Evolutionary conservation across 2,797 vertebrate species (phyloP).

Genomic region (Dromococcyx pavoninus): DNA sequence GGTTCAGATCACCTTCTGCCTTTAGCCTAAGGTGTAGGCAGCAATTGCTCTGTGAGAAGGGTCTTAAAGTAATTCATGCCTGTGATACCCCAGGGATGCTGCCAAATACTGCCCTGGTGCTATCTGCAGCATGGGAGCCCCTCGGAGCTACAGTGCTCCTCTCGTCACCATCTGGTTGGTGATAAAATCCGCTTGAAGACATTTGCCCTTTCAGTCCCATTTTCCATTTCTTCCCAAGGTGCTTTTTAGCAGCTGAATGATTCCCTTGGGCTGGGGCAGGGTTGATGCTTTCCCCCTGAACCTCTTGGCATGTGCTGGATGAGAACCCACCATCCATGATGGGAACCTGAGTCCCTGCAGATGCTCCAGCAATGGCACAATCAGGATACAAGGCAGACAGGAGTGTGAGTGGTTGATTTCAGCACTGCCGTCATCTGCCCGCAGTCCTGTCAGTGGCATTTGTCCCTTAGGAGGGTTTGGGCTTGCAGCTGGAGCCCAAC

Average conservation of each 20-base stretch:
- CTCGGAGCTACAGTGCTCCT: accelerated
- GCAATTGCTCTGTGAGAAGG: neutral
- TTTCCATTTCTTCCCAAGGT: neutral
- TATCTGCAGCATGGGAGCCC: neutral
- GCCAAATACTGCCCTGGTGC: neutral
- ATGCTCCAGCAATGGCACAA: neutral
- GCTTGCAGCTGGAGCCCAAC: neutral
- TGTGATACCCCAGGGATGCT: neutral
- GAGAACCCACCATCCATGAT: neutral
- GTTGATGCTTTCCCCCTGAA: neutral
- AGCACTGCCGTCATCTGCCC: neutral
- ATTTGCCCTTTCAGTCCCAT: neutral
- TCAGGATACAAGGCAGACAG: accelerated
- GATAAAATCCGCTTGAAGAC: neutral
- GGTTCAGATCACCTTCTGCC: neutral
- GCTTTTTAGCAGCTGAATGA: neutral
- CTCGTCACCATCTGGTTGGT: neutral
- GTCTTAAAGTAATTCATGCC: neutral
- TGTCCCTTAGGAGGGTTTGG: neutral
- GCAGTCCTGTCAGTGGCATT: accelerated
- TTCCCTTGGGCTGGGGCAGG: neutral
- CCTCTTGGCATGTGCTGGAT: neutral
- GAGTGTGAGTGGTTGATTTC: accelerated
- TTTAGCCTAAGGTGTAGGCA: neutral
- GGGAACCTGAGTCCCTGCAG: neutral